Base-by-base conservation (phyloP, 1,140 invertebrate genomes). In the Pemphigus obesinymphae region DNA sequence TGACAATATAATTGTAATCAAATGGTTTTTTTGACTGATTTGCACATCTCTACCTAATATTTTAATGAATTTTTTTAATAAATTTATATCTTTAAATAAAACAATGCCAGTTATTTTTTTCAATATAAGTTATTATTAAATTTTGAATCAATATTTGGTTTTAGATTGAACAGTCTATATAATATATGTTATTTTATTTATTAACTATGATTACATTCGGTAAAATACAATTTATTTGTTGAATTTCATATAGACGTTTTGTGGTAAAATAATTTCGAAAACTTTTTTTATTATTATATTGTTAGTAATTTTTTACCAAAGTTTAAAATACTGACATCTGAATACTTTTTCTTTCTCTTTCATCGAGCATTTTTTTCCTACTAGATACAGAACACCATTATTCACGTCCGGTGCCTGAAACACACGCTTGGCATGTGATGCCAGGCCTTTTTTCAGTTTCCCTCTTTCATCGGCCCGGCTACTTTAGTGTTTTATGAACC, bases 401-500 rank as follows among this genome's bases (percentile, higher is more conserved):
- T 75, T 75, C 72, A 75, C 72, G 72, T 75, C 72, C 48, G 48
- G 72, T 75, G 45, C 48, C 48, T 53, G 26, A 75, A 75, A 75
- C 45, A 75, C 50, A 75, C 72, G 26, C 48, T 75, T 55, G 48
- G 72, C 43, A 75, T 75, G 17, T 75, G 72, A 75, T 55, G 45
- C 50, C 13, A 20, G 48, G 72, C 48, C 40, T 75, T 53, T 73
- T 75, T 53, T 53, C 10, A 20, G 6, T 37, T 55, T 75, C 48
- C 20, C 31, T 37, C 31, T 53, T 75, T 50, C 72, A 31, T 75
- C 23, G 50, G 72, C 45, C 37, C 11, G 7, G 31, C 29, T 53
- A 53, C 26, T 34, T 75, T 23, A 53, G 20, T 75, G 48, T 53
- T 75, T 53, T 53, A 20, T 70, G 40, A 70, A 70, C 40, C 68